Base-by-base conservation (phyloP, 1,140 invertebrate genomes). In the Trachymyrmex cornetzi region DNA sequence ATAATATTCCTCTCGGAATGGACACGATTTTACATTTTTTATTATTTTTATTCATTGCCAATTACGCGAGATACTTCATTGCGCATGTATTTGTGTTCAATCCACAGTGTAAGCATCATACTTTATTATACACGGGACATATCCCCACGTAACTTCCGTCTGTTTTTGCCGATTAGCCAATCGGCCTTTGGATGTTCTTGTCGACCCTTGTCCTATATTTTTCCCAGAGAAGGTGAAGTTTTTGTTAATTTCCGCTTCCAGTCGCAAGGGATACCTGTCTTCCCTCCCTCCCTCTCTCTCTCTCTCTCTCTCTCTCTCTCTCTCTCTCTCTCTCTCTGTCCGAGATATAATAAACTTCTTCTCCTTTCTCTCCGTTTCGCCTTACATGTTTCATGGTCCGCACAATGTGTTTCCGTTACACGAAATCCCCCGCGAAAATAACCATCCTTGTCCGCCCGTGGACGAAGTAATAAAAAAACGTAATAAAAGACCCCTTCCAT, bases 261-360 rank as follows among this genome's bases (percentile, higher is more conserved):
- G 22, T 87, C 69, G 12, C 61, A 34, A 57, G 79, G 48, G 74
- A 84, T 71, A 19, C 24, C 22, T 59, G 55, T 75, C 24, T 74
- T 59, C 24, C 53, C 24, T n/a, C 55, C 4, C 9, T 55, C 57
- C n/a, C n/a, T n/a, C n/a, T n/a, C n/a, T n/a, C n/a, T n/a, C n/a
- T n/a, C n/a, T n/a, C n/a, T n/a, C n/a, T n/a, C n/a, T n/a, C n/a
- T n/a, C n/a, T n/a, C n/a, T n/a, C n/a, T n/a, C n/a, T n/a, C n/a
- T n/a, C n/a, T n/a, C n/a, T n/a, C n/a, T n/a, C n/a, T n/a, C n/a
- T n/a, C n/a, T n/a, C n/a, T n/a, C n/a, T n/a, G n/a, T 30, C 69
- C 53, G 53, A 64, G 6, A 55, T 24, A 48, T 88, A 88, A 88
- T 85, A 89, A 89, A 88, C 63, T 61, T 22, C 63, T 61, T 22